These are phyloP conservation scores for Protonibea diacanthus DNA, from an alignment of 2,797 vertebrate genomes.

Conservation along the genomic window DNA sequence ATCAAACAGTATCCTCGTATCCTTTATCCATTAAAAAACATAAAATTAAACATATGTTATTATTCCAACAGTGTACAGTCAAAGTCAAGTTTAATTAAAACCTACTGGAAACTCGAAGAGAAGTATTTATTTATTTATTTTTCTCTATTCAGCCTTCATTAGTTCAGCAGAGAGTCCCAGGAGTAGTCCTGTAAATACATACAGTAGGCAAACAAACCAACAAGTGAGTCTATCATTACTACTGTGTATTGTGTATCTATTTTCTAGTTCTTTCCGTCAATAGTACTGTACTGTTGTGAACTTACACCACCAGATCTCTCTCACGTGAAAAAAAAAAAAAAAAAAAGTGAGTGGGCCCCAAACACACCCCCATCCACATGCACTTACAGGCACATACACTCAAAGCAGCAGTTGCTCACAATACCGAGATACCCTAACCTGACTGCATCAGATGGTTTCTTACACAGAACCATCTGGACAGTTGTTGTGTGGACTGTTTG, in stretches of 20 bases:
- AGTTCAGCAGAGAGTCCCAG: neutral
- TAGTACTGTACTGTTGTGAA: neutral
- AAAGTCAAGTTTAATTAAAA: neutral
- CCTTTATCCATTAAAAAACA: too few species aligned
- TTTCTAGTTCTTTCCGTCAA: conserved; percentile 4
- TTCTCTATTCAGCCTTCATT: neutral
- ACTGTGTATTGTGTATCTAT: neutral
- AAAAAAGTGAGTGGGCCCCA: neutral
- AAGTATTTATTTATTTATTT: neutral
- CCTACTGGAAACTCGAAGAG: neutral
- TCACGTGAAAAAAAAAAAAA: neutral
- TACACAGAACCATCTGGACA: too few species aligned
- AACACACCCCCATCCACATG: neutral
- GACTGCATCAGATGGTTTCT: too few species aligned
- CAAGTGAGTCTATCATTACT: conserved; percentile 2
- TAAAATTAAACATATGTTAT: too few species aligned
- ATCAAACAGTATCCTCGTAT: too few species aligned
- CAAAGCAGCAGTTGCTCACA: neutral
- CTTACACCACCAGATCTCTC: neutral
- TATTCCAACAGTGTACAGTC: neutral
- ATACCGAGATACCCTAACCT: neutral
- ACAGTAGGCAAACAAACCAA: neutral
- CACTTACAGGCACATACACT: neutral
- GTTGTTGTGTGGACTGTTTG: too few species aligned
- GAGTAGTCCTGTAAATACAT: conserved; percentile 1